These are phyloP conservation scores for Coptodon bakossiorum DNA, from an alignment of 2,113 vertebrate genomes.

Conservation along the genomic window DNA sequence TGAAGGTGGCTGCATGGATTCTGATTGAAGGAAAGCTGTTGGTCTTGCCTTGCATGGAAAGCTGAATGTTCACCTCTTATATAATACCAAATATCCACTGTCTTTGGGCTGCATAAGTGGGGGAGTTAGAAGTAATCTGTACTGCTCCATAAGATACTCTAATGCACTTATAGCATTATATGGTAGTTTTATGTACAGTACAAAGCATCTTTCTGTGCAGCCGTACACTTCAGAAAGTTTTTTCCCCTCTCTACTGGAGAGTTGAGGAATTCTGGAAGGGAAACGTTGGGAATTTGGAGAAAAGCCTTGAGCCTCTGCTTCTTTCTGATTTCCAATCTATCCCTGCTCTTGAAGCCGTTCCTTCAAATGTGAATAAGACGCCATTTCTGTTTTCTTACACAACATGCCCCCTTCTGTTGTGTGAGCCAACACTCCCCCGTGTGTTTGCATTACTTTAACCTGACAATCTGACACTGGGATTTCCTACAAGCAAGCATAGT, in stretches of 20 bases:
- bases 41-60: neutral
- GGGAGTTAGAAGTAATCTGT: constrained; percentile 4
- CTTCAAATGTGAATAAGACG: neutral
- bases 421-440: constrained; percentile 41
- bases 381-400: neutral
- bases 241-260: neutral
- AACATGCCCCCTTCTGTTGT: constrained; percentile 8
- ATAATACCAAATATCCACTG: constrained; percentile 11
- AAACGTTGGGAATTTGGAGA: neutral
- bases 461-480: constrained; percentile 59
- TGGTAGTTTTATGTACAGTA: neutral
- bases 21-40: neutral
- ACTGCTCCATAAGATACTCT: neutral
- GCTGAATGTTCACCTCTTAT: constrained; percentile 16
- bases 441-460: constrained; percentile 54
- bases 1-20: neutral
- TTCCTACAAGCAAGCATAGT: constrained; percentile 52
- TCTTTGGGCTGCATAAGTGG: constrained; percentile 5
- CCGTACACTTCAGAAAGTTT: neutral
- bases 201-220: neutral
- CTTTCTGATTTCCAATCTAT: neutral
- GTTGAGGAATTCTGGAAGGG: neutral
- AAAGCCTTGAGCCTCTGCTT: neutral
- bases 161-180: neutral
- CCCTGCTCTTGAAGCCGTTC: neutral